phyloP scores from a whole-genome alignment of 2,888 invertebrate genomes.

The Stenodema calcarata region DNA sequence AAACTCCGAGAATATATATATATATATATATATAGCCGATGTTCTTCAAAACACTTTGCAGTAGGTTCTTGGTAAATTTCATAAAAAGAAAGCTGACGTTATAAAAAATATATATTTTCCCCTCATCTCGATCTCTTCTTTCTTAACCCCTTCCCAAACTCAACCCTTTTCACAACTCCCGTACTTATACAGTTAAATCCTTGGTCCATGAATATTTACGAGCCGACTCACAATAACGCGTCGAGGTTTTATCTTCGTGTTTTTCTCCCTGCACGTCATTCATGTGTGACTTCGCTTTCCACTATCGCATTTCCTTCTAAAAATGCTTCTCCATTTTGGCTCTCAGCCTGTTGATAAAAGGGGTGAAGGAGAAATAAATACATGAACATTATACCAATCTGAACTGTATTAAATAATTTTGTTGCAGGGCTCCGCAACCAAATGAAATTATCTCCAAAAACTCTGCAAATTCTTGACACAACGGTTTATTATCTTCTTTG shows the following conservation, averaged over 20 bases:
- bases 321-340: neutral
- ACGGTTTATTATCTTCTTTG: too few species aligned
- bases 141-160: neutral
- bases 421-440: too few species aligned
- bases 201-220: neutral
- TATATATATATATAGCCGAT: too few species aligned
- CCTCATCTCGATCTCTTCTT: neutral
- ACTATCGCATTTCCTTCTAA: neutral
- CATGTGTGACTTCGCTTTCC: neutral
- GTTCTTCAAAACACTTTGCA: too few species aligned
- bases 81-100: neutral
- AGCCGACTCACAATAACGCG: neutral
- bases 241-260: neutral
- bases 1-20: too few species aligned
- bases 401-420: too few species aligned
- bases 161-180: neutral
- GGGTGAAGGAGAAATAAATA: neutral
- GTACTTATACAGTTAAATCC: slow-evolving; percentile 2
- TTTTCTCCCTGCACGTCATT: neutral
- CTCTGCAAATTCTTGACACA: too few species aligned
- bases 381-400: neutral
- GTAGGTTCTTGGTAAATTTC: neutral
- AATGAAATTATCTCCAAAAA: too few species aligned
- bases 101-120: neutral
- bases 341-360: neutral